phyloP scores from a whole-genome alignment of 92 coral and sea anemone genomes.

The Siderastrea siderea region DNA sequence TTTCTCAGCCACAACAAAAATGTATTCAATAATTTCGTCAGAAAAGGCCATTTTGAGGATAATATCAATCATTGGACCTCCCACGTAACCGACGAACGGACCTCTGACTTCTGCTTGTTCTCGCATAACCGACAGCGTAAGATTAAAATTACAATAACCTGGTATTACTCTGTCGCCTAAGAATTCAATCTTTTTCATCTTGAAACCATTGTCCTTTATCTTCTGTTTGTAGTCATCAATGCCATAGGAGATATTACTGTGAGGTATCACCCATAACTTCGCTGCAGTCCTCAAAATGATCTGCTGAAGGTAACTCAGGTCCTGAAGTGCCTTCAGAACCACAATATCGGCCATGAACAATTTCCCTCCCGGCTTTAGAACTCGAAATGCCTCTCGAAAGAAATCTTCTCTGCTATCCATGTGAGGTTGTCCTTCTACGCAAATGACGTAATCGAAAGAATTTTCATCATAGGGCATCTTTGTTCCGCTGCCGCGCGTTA shows the following conservation, averaged over 20 bases:
- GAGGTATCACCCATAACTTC: slow-evolving; percentile 33
- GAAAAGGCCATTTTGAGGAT: neutral
- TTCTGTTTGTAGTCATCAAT: neutral
- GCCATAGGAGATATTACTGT: slow-evolving; percentile 30
- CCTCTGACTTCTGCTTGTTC: slow-evolving; percentile 68
- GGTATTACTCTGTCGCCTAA: no score
- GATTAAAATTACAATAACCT: no score
- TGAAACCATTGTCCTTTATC: no score
- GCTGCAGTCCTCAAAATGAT: neutral
- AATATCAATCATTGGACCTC: neutral
- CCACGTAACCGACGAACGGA: neutral
- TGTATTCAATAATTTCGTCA: neutral
- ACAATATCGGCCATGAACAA: slow-evolving; percentile 51
- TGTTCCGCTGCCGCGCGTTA: no score
- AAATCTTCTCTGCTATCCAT: no score
- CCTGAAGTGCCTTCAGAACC: slow-evolving; percentile 7
- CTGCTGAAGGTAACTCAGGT: neutral
- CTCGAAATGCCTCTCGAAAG: slow-evolving; percentile 19
- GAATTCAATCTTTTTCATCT: no score
- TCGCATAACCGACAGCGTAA: slow-evolving; percentile 37
- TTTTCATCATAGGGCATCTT: neutral
- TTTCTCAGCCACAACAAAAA: slow-evolving; percentile 16
- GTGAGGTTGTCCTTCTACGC: slow-evolving; percentile 17
- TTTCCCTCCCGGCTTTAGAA: slow-evolving; percentile 68
- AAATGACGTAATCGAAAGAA: slow-evolving; percentile 55